phyloP scores from a whole-genome alignment of 2,113 vertebrate genomes.

The Bubalus kerabau region DNA sequence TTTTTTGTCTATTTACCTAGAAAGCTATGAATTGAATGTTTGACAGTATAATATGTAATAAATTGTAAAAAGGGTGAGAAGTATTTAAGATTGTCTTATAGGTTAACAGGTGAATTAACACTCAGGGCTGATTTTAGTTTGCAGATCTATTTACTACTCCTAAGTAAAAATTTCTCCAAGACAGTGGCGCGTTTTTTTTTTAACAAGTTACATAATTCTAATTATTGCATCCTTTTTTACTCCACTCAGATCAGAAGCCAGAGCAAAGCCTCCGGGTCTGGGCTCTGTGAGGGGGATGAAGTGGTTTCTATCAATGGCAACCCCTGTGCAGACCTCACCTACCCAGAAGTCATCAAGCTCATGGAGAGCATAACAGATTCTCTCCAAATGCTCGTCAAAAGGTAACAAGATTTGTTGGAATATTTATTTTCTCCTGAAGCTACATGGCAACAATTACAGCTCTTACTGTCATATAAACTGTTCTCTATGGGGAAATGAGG shows the following conservation, averaged over 20 bases:
- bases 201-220: neutral
- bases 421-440: neutral
- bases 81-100: neutral
- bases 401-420: constrained; percentile 78
- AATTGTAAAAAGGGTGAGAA: neutral
- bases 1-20: neutral
- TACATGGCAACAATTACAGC: neutral
- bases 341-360: constrained; percentile 85
- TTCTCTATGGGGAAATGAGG: neutral
- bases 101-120: neutral
- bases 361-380: constrained; percentile 86
- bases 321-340: constrained; percentile 87
- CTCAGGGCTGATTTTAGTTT: neutral
- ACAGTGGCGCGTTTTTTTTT: neutral
- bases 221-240: neutral
- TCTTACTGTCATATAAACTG: fast-evolving
- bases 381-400: constrained; percentile 93
- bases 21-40: neutral
- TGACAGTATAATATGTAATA: neutral
- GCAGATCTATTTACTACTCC: neutral
- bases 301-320: constrained; percentile 93
- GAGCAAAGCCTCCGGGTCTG: constrained; percentile 86
- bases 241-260: constrained; percentile 80
- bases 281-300: constrained; percentile 91
- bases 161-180: neutral